These are phyloP conservation scores for Rhinichthys klamathensis DNA, from an alignment of 2,113 vertebrate species.

Conservation along the genomic window DNA sequence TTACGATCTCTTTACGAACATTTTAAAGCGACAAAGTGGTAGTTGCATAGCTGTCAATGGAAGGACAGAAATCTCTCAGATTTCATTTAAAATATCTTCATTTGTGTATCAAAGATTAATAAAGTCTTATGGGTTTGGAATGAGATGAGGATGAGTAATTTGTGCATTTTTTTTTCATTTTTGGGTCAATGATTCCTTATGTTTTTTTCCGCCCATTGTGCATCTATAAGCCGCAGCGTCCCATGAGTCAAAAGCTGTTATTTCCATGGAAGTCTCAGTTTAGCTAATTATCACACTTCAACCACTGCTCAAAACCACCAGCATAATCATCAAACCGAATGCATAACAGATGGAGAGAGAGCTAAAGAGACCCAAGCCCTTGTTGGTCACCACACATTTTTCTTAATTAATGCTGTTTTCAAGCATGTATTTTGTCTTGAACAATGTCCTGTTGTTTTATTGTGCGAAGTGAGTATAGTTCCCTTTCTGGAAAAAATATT, in stretches of 20 bases:
- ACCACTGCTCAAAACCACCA: conserved; percentile 26
- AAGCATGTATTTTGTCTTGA: neutral
- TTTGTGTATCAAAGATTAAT: too few relatives aligned
- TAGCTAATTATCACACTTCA: conserved; percentile 7
- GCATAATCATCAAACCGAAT: neutral
- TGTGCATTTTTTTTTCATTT: too few relatives aligned
- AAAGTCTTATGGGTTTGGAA: too few relatives aligned
- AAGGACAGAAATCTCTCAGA: too few relatives aligned
- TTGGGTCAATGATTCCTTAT: neutral
- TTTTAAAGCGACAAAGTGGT: too few relatives aligned
- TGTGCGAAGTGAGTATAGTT: neutral
- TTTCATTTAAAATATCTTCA: too few relatives aligned
- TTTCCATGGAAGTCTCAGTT: conserved; percentile 10
- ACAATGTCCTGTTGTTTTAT: neutral
- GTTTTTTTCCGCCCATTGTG: neutral
- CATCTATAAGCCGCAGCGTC: neutral
- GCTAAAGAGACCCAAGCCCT: neutral
- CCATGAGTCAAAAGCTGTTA: conserved; percentile 6
- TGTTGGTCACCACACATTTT: conserved; percentile 11
- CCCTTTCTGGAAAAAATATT: neutral
- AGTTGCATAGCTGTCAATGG: too few relatives aligned
- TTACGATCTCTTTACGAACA: too few relatives aligned
- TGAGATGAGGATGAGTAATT: too few relatives aligned
- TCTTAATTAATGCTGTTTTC: conserved; percentile 16
- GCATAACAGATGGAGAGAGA: neutral